Evolutionary conservation across 2,888 invertebrate genomes (phyloP), one percentile per base, ranked within the genome.

Genomic region (Diaphora mendica): DNA sequence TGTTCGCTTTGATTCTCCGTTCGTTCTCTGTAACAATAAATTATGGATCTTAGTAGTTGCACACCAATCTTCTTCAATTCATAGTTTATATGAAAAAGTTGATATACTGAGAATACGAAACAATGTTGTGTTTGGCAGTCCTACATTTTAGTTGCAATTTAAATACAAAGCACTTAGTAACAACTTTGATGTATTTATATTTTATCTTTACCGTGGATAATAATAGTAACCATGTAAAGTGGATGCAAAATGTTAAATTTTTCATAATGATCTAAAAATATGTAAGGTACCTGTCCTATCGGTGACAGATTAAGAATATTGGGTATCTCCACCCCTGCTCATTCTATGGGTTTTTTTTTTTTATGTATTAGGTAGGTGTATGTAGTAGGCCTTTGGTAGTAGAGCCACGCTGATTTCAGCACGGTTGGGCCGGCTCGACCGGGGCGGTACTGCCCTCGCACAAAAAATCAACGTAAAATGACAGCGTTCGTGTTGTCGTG

Each of bases 1-100:
- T 98, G 96, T 99, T 99, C 90, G 99, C 99, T 96, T 97, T 98
- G 92, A 99, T 99, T 96, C 98, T 97, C 96, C 99, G 97, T 97
- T 99, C 99, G 96, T 98, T 98, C 96, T 99, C 99, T 99, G 97
- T 71, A 97, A 97, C 92, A 94, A 93, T 91, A 94, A 91, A 90
- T 84, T 87, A 84, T 76, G 70, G 44, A 69, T 55, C 26, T 84
- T 78, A 78, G 77, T 42, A 55, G 65, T 70, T 81, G 79, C 77
- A 68, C 76, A 83, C n/a, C 26, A 59, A 59, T 13, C 55, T 26
- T 59, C 55, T 59, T 59, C 23, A 55, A 55, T 11, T 74, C 39
- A 75, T 80, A 75, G 79, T 74, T 71, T 64, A 80, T 75, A 73
- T 71, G 3, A 20, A 74, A 30, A 51, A 73, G 66, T 74, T 77